Base-by-base conservation (phyloP, 2,888 invertebrate genomes). In the Trichacis sp. region DNA sequence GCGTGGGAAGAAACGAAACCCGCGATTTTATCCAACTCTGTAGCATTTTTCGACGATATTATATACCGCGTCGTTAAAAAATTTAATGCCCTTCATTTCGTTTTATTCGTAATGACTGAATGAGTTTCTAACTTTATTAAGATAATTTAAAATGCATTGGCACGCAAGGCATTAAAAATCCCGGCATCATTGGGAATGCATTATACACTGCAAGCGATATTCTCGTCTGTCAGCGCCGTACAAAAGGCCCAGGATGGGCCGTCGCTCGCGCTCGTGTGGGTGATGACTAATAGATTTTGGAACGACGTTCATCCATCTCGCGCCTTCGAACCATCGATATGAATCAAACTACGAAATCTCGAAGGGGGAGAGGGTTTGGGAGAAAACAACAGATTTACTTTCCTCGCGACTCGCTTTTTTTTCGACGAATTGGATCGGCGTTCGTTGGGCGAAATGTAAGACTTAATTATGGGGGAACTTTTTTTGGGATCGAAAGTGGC, bases 271-370 rank as follows among this genome's bases (percentile, higher is more conserved):
- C 63, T 74, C 72, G 78, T 76, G 77, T 75, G 77, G 77, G 75
- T 76, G 81, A 82, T 82, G 82, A 81, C 80, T 81, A 81, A 82
- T 82, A 82, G 81, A 82, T 82, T 81, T 80, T 72, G 69, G 71
- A 68, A 70, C 70, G 66, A 64, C 70, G 76, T 75, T 73, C 82
- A 82, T 81, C 77, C 76, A 79, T 80, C 80, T 81, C 76, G 67
- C 47, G 51, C 24, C 53, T 51, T 58, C 60, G 64, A 69, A 75
- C 65, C 73, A 71, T 72, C 76, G 76, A 77, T 75, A 73, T 75
- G 75, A 77, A 79, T 78, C 79, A 76, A 80, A 75, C 68, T 67
- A 65, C 59, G 53, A 17, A 57, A 24, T 24, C 68, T 24, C 24
- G 24, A 24, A 24, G 24, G 24, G 24, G 24, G 24, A n/a, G n/a